These are phyloP conservation scores for Siniperca knerii DNA, from an alignment of 2,113 vertebrate genomes.

Conservation along the genomic window DNA sequence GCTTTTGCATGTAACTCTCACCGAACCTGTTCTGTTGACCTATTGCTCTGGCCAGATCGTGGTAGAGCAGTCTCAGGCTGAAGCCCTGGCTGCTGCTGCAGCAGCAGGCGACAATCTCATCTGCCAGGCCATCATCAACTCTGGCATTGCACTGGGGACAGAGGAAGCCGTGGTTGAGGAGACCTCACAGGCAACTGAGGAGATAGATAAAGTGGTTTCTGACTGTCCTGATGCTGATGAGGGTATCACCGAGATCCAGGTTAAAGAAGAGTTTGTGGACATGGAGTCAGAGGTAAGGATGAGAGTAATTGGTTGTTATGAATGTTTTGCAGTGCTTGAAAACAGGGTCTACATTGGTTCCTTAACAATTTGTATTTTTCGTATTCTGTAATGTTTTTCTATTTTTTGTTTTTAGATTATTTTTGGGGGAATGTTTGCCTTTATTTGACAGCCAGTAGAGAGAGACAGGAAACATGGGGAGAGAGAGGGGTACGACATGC, in stretches of 20 bases:
- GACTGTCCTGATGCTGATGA: constrained; percentile 68
- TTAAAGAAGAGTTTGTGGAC: constrained; percentile 86
- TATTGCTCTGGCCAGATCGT: constrained; percentile 67
- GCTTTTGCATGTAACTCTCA: background rate
- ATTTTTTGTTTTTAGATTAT: too few species aligned
- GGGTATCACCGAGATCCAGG: constrained; percentile 79
- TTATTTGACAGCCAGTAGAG: too few species aligned
- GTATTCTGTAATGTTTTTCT: too few species aligned
- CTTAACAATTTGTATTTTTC: background rate
- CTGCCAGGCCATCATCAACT: constrained; percentile 95
- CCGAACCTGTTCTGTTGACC: background rate
- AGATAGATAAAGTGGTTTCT: constrained; percentile 71
- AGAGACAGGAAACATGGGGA: too few species aligned
- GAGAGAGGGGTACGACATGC: too few species aligned
- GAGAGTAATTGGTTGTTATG: constrained; percentile 63
- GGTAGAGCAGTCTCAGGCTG: constrained; percentile 78
- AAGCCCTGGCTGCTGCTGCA: constrained; percentile 74
- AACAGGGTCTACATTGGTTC: background rate
- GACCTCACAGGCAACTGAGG: constrained; percentile 68
- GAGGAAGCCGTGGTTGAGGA: constrained; percentile 80
- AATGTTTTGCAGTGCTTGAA: background rate
- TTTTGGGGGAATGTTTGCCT: too few species aligned
- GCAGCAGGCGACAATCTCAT: constrained; percentile 90
- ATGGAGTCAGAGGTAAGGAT: constrained; percentile 81
- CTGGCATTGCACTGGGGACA: constrained; percentile 89